Conservation (phyloP, 2,888 invertebrate genomes). For the Hydroisotoma schaefferi region DNA sequence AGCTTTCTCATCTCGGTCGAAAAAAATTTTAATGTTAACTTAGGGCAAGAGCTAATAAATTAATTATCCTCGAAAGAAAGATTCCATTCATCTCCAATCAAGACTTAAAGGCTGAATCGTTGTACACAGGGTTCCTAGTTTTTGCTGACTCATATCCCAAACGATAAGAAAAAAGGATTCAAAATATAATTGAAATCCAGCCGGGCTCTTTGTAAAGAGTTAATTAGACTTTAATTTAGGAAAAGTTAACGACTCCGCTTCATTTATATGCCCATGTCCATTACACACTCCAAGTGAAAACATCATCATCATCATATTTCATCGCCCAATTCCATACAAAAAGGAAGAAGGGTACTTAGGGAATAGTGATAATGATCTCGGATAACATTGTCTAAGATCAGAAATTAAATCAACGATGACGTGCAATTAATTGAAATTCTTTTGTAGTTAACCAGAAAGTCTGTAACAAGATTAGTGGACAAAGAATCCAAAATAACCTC, state of each 20-base stretch:
- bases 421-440: constrained; percentile 13
- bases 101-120: too few species aligned
- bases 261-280: too few species aligned
- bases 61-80: too few species aligned
- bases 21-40: too few species aligned
- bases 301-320: constrained; percentile 1
- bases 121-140: too few species aligned
- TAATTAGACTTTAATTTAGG: constrained; percentile 15
- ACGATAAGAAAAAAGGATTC: not conserved
- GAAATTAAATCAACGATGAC: constrained; percentile 1
- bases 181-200: constrained; percentile 12
- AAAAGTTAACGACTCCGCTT: constrained; percentile 3
- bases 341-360: constrained; percentile 1
- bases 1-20: too few species aligned
- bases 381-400: not conserved
- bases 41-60: too few species aligned
- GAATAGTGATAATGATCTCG: constrained; percentile 14
- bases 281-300: constrained; percentile 1
- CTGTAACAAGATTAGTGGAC: constrained; percentile 1
- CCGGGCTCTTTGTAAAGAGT: constrained; percentile 16
- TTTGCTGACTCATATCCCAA: constrained; percentile 11
- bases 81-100: too few species aligned
- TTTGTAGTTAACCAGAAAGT: not conserved
- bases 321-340: too few species aligned
- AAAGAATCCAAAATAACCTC: not conserved